A percentile compares a stretch with the other conserved stretches of the same genome.
Conservation (phyloP, 2,797 vertebrate genomes). For the Hylomyscus alleni region DNA sequence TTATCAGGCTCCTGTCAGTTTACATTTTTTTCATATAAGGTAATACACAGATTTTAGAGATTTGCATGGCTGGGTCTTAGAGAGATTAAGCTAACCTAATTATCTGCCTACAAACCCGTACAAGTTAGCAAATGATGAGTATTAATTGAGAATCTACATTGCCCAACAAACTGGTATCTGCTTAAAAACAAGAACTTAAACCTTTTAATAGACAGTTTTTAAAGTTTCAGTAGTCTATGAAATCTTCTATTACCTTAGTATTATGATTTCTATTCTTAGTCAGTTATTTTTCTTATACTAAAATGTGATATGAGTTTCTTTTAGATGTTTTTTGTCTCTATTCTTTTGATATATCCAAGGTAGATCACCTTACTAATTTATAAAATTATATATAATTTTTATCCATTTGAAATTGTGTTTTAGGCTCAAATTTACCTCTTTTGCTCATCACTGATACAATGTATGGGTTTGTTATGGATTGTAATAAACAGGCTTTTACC, state of each 20-base stretch:
- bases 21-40: neutral
- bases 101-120: neutral
- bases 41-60: neutral
- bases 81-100: neutral
- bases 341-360: neutral
- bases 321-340: constrained; percentile 74
- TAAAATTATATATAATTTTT: constrained; percentile 51
- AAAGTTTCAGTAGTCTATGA: neutral
- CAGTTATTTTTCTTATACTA: constrained; percentile 33
- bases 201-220: neutral
- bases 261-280: constrained; percentile 32
- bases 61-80: neutral
- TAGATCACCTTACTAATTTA: neutral
- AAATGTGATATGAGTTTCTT: neutral
- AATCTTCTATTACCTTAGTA: neutral
- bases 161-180: neutral
- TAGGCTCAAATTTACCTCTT: neutral
- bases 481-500: constrained; percentile 11
- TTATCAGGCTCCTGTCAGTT: too few species aligned
- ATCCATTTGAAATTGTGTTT: constrained; percentile 60
- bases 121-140: neutral
- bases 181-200: neutral
- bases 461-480: constrained; percentile 66
- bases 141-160: constrained; percentile 4
- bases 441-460: neutral